phyloP scores from a whole-genome alignment of 1,140 invertebrate genomes.

The Cherax quadricarinatus region DNA sequence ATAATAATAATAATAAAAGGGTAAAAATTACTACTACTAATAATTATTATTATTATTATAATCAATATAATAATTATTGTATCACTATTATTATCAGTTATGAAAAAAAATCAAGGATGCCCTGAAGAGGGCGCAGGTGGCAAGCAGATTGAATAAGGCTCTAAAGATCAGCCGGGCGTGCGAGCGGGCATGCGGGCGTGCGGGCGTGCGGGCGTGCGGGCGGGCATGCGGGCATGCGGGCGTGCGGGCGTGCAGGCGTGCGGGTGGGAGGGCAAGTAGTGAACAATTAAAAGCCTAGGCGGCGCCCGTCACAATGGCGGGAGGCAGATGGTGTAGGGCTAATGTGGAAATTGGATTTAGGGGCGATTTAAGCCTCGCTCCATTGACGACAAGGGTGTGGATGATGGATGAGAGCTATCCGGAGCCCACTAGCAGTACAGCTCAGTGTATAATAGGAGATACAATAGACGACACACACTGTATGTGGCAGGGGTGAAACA shows the following conservation, averaged over 20 bases:
- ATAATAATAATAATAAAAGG: too few relatives aligned
- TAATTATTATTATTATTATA: too few relatives aligned
- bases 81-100: too few relatives aligned
- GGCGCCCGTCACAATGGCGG: constrained; percentile 7
- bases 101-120: too few relatives aligned
- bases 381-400: not conserved
- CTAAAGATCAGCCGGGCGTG: too few relatives aligned
- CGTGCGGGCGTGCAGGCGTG: not conserved
- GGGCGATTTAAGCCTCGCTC: constrained; percentile 5
- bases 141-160: not conserved
- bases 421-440: not conserved
- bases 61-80: too few relatives aligned
- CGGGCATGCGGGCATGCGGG: not conserved
- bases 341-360: constrained; percentile 46
- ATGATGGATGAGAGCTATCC: not conserved
- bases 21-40: too few relatives aligned
- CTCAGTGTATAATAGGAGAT: not conserved
- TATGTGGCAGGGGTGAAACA: not conserved
- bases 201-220: not conserved
- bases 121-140: too few relatives aligned
- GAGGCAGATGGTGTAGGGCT: constrained; percentile 40
- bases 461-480: not conserved
- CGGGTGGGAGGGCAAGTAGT: not conserved
- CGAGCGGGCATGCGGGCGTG: not conserved
- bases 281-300: constrained; percentile 17